These are phyloP conservation scores for Lepidurus couesii DNA, from an alignment of 1,140 invertebrate species.

Conservation along the genomic window DNA sequence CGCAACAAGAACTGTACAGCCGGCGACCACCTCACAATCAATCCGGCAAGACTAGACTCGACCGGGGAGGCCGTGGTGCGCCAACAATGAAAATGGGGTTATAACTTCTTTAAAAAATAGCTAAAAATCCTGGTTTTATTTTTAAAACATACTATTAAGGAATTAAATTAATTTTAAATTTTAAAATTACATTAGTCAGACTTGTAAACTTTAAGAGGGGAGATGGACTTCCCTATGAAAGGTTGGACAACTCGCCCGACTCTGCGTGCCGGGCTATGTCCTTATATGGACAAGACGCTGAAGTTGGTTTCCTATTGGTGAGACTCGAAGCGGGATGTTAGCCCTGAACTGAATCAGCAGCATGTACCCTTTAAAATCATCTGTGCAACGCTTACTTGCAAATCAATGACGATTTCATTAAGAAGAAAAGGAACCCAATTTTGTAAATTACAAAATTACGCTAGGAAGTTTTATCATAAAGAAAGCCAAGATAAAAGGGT, in stretches of 20 bases:
- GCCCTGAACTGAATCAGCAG: conserved; percentile 20
- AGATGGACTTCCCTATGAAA: not conserved
- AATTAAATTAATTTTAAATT: too few species aligned
- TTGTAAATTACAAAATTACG: not conserved
- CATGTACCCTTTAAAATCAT: not conserved
- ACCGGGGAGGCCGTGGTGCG: not conserved
- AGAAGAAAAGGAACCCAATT: not conserved
- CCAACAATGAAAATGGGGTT: not conserved
- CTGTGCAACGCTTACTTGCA: conserved; percentile 9
- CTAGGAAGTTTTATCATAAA: not conserved
- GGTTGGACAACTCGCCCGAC: not conserved
- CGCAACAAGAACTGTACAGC: conserved; percentile 13
- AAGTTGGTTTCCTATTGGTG: conserved; percentile 14
- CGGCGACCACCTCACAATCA: conserved; percentile 9
- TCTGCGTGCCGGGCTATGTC: conserved; percentile 6
- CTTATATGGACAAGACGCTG: conserved; percentile 12
- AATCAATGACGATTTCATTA: not conserved
- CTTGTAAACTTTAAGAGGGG: not conserved
- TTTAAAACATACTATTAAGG: too few species aligned
- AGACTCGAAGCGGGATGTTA: conserved; percentile 21
- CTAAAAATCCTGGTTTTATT: too few species aligned
- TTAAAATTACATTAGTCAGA: too few species aligned
- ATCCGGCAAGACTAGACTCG: conserved; percentile 1
- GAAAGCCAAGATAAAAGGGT: not conserved
- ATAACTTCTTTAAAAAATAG: not conserved